Evolutionary conservation across 2,888 invertebrate genomes (phyloP), one percentile per base, ranked within the genome.

Genomic region (Metopia argyrocephala): DNA sequence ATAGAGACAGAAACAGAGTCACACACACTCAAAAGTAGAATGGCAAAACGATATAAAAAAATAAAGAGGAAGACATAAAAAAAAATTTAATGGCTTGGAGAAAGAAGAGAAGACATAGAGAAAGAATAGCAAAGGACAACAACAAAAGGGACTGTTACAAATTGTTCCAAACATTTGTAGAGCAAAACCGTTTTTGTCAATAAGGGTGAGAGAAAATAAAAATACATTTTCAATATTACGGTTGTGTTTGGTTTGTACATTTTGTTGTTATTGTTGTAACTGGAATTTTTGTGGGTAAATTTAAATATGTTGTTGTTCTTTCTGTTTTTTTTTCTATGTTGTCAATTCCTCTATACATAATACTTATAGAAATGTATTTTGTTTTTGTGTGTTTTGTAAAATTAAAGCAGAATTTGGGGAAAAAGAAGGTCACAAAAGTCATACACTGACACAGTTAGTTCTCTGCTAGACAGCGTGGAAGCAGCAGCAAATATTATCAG

Each of bases 361-460:
- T n/a, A n/a, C n/a, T n/a, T n/a, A n/a, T n/a, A n/a, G n/a, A n/a
- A n/a, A n/a, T n/a, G 15, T 59, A 38, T 59, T 61, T 25, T n/a
- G 12, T 25, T 25, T 61, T 52, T 45, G 31, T 20, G 52, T 31
- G n/a, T 61, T 12, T 15, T 2, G 38, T 1, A 38, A 38, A 38
- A 57, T 52, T 5, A 31, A 48, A 70, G 61, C 15, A n/a, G 38
- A 23, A 56, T 27, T 61, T 59, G 27, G 28, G 21, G 38, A 62
- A 73, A 76, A 76, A 81, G 69, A 81, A 81, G 81, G 81, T 81
- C 78, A 81, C 74, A 81, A 78, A 74, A 81, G 81, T 81, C 81
- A 81, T 74, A 74, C 56, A 74, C 66, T 81, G 81, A 78, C 81
- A 81, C 81, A 81, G 78, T 81, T 81, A 81, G 81, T 78, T 70